Conservation (phyloP, 2,888 invertebrate species). For the Abrostola triplasia region DNA sequence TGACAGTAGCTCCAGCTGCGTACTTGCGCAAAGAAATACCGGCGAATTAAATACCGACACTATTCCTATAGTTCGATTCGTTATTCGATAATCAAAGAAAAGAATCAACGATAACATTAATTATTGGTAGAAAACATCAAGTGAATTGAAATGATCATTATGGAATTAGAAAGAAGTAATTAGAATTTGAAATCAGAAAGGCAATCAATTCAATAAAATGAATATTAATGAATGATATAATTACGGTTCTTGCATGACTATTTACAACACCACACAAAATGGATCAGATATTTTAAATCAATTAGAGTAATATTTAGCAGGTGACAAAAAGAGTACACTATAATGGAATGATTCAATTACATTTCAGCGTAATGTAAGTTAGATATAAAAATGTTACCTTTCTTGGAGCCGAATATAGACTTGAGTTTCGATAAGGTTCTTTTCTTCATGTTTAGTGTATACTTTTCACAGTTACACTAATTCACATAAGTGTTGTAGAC, state of each 20-base stretch:
- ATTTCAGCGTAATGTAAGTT: background rate
- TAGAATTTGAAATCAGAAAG: constrained; percentile 59
- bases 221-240: constrained; percentile 45
- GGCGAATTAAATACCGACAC: constrained; percentile 35
- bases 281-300: background rate
- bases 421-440: constrained; percentile 84
- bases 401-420: constrained; percentile 82
- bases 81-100: constrained; percentile 4
- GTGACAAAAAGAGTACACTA: background rate
- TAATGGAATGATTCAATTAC: background rate
- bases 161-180: constrained; percentile 53
- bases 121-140: background rate
- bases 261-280: constrained; percentile 8
- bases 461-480: constrained; percentile 60
- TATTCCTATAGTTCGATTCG: constrained; percentile 29
- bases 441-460: constrained; percentile 79
- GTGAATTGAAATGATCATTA: constrained; percentile 15
- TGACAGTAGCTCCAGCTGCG: constrained; percentile 65
- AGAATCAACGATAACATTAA: constrained; percentile 10
- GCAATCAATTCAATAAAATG: constrained; percentile 37
- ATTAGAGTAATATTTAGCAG: no score
- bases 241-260: constrained; percentile 31
- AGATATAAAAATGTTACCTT: constrained; percentile 68
- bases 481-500: constrained; percentile 72
- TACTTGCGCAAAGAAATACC: constrained; percentile 59